These are phyloP conservation scores for Macaca nemestrina DNA, from an alignment of 2,113 vertebrate genomes.

Conservation along the genomic window DNA sequence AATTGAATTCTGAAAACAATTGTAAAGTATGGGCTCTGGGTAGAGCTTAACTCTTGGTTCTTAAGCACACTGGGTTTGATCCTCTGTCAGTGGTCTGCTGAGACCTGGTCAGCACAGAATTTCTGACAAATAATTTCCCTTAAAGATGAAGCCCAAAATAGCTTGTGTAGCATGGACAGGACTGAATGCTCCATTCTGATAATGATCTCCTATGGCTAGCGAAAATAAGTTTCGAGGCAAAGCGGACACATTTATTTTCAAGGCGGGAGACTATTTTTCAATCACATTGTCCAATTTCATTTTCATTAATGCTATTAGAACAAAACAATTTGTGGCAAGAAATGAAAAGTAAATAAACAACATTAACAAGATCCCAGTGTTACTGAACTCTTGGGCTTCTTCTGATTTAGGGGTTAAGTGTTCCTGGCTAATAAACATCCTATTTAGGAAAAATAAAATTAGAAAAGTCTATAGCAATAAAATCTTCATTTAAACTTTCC, in stretches of 20 bases:
- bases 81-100: slow-evolving; percentile 24
- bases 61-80: slow-evolving; percentile 48
- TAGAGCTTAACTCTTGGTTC: slow-evolving; percentile 60
- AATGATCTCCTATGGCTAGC: slow-evolving; percentile 74
- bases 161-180: slow-evolving; percentile 54
- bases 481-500: slow-evolving; percentile 34
- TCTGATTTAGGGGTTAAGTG: slow-evolving; percentile 3
- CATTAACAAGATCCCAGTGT: slow-evolving; percentile 52
- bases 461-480: neutral
- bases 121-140: slow-evolving; percentile 57
- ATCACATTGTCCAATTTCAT: slow-evolving; percentile 78
- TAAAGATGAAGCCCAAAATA: slow-evolving; percentile 70
- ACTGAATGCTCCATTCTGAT: slow-evolving; percentile 64
- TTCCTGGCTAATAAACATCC: neutral
- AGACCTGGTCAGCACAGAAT: slow-evolving; percentile 47
- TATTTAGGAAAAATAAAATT: slow-evolving; percentile 39
- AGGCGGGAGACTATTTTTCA: slow-evolving; percentile 79
- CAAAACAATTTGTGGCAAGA: slow-evolving; percentile 68
- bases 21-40: slow-evolving; percentile 11
- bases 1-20: slow-evolving; percentile 58
- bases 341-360: slow-evolving; percentile 75
- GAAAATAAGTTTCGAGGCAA: slow-evolving; percentile 73
- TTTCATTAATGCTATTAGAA: slow-evolving; percentile 81
- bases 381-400: neutral
- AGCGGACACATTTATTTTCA: slow-evolving; percentile 80